phyloP scores from a whole-genome alignment of 1,140 invertebrate species.

The Tetragnatha versicolor region DNA sequence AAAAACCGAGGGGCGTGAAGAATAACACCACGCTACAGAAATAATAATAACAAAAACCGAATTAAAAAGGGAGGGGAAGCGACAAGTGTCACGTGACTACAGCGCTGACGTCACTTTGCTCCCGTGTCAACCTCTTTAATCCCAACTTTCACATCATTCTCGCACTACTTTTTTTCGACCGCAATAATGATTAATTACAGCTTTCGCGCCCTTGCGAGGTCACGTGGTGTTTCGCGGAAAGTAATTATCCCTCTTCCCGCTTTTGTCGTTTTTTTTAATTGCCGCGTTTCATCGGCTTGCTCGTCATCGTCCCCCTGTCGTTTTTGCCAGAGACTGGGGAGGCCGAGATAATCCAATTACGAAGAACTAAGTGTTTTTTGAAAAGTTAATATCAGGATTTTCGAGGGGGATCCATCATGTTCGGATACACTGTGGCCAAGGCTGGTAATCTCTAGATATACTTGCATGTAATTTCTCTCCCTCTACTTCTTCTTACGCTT shows the following conservation, averaged over 20 bases:
- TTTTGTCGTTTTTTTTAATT: constrained; percentile 15
- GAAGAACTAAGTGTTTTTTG: too few relatives aligned
- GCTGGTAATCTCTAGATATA: too few relatives aligned
- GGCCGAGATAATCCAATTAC: too few relatives aligned
- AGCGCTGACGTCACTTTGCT: constrained; percentile 4
- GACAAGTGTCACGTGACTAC: constrained; percentile 33
- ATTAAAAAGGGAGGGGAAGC: background rate
- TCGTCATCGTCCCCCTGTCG: too few relatives aligned
- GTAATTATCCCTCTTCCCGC: constrained; percentile 30
- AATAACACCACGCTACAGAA: background rate
- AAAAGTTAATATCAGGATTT: too few relatives aligned
- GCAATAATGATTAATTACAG: constrained; percentile 52
- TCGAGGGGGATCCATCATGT: too few relatives aligned
- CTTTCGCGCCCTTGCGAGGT: constrained; percentile 24
- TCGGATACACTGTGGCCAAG: too few relatives aligned
- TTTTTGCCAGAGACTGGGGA: too few relatives aligned
- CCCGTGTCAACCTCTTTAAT: constrained; percentile 41
- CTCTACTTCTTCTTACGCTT: too few relatives aligned
- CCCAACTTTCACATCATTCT: constrained; percentile 12
- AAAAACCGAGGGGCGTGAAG: background rate
- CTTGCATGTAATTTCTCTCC: too few relatives aligned
- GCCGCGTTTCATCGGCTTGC: background rate
- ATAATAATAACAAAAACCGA: background rate
- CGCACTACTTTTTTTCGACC: background rate
- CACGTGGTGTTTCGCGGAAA: constrained; percentile 37